Percentiles rank a stretch among this genome's conserved stretches.
These are phyloP conservation scores for Pachyseris speciosa DNA, from an alignment of 64 coral and sea anemone genomes.

Conservation along the genomic window DNA sequence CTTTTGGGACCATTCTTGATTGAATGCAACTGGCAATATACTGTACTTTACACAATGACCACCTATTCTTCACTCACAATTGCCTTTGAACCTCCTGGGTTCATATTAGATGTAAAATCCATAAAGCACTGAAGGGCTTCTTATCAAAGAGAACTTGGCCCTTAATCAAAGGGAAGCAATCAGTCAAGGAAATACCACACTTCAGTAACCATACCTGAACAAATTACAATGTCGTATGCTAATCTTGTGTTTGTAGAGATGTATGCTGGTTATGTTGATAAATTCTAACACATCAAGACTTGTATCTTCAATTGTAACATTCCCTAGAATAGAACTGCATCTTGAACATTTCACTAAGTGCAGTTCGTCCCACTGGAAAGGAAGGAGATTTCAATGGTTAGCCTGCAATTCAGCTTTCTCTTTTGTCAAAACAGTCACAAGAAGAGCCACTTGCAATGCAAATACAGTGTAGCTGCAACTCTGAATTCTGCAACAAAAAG, in stretches of 20 bases:
- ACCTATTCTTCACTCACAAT: too few species aligned
- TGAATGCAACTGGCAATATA: too few species aligned
- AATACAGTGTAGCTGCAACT: too few species aligned
- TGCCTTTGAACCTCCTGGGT: too few species aligned
- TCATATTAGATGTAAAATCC: too few species aligned
- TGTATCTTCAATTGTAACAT: neutral
- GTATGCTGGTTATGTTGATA: neutral
- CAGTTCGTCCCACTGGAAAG: neutral
- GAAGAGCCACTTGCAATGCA: too few species aligned
- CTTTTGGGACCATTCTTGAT: too few species aligned
- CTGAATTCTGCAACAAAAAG: too few species aligned
- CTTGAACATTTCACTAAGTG: neutral
- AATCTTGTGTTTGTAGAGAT: constrained; percentile 26
- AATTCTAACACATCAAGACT: neutral
- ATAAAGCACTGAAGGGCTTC: neutral
- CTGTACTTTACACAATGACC: too few species aligned
- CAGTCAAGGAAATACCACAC: neutral
- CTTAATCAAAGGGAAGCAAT: neutral
- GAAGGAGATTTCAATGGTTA: neutral
- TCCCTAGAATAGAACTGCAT: constrained; percentile 8
- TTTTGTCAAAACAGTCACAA: too few species aligned
- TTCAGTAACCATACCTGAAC: constrained; percentile 1
- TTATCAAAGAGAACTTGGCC: neutral
- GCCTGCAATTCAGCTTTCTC: neutral
- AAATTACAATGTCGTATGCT: neutral